Evolutionary conservation across 2,888 invertebrate species (phyloP).

Genomic region (Anoplius nigerrimus): DNA sequence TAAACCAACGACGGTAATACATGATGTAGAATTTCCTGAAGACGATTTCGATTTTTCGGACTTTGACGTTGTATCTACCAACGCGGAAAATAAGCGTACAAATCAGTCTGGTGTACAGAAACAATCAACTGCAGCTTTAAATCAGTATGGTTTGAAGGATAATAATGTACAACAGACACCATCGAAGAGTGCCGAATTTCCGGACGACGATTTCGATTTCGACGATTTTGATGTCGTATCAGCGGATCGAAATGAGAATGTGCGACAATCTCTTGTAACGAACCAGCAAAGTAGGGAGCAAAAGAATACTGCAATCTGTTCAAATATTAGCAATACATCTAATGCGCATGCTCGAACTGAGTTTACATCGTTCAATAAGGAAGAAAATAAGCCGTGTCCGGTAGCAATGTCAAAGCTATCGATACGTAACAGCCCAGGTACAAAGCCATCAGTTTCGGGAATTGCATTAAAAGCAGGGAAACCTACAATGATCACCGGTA

Average conservation of each 20-base stretch:
- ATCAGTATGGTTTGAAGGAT: background rate
- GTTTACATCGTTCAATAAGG: too few relatives aligned
- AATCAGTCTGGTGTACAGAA: background rate
- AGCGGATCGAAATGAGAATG: background rate
- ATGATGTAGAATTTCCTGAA: background rate
- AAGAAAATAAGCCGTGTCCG: too few relatives aligned
- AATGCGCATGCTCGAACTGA: too few relatives aligned
- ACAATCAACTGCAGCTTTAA: background rate
- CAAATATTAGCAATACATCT: too few relatives aligned
- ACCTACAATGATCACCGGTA: background rate
- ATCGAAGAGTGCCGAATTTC: conserved; percentile 14
- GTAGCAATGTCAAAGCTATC: too few relatives aligned
- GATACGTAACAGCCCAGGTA: too few relatives aligned
- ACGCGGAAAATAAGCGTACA: background rate
- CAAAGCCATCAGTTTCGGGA: background rate
- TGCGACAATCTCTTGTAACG: background rate
- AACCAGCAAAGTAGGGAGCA: background rate
- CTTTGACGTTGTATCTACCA: background rate
- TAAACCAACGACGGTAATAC: background rate
- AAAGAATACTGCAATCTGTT: too few relatives aligned
- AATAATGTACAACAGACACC: background rate
- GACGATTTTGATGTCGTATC: conserved; percentile 19
- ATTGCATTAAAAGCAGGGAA: background rate
- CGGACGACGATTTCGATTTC: conserved; percentile 39
- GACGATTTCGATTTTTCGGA: background rate